phyloP scores from a whole-genome alignment of 2,888 invertebrate species.

The Calameuta pallipes region DNA sequence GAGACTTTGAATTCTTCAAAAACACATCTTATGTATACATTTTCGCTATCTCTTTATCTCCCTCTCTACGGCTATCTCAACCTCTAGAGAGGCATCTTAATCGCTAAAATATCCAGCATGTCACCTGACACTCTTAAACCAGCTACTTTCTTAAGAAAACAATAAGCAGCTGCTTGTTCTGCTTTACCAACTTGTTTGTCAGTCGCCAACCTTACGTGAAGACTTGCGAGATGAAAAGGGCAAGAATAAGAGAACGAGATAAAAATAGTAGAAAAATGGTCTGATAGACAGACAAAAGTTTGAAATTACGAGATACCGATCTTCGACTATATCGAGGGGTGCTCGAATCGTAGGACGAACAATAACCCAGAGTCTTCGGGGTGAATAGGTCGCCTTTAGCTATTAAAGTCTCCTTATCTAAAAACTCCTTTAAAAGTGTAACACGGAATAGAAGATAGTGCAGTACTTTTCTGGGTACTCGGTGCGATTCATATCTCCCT shows the following conservation, averaged over 20 bases:
- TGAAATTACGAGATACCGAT: conserved; percentile 38
- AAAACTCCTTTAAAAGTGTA: conserved; percentile 54
- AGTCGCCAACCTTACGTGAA: neutral
- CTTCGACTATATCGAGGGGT: conserved; percentile 4
- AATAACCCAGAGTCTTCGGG: neutral
- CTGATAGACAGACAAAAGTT: conserved; percentile 32
- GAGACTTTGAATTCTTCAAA: neutral
- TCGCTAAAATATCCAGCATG: neutral
- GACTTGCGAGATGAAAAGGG: neutral
- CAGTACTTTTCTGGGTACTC: conserved; percentile 29
- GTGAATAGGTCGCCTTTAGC: conserved; percentile 35
- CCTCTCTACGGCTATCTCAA: neutral
- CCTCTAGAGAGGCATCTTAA: neutral
- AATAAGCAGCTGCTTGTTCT: neutral
- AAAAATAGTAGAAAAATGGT: conserved; percentile 1
- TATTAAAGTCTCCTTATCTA: conserved; percentile 56
- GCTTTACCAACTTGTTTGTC: neutral
- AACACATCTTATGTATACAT: neutral
- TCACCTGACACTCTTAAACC: neutral
- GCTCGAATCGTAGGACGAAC: neutral
- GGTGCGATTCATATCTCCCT: conserved; percentile 41
- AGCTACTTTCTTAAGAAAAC: neutral
- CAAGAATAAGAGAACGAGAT: conserved; percentile 1
- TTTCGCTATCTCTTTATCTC: neutral
- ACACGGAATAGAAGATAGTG: conserved; percentile 45